These are phyloP conservation scores for Schizaphis graminum DNA, from an alignment of 2,888 invertebrate species.

Conservation along the genomic window DNA sequence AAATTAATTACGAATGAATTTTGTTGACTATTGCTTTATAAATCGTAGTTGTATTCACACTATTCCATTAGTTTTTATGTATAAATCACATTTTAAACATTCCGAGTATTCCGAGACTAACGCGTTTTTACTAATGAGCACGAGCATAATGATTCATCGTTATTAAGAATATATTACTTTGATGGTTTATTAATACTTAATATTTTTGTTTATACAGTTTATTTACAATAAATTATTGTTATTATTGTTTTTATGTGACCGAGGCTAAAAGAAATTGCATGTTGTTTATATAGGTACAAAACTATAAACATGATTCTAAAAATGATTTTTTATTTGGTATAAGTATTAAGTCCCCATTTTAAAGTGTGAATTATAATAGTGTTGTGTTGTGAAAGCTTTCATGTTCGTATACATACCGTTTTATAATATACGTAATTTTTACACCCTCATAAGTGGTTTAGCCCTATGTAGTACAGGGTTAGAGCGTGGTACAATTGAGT, in stretches of 20 bases:
- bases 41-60: background rate
- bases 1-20: background rate
- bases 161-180: background rate
- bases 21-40: background rate
- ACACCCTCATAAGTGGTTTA: background rate
- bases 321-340: background rate
- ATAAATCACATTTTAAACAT: slow-evolving; percentile 7
- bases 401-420: background rate
- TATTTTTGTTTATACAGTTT: background rate
- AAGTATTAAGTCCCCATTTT: background rate
- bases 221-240: background rate
- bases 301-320: background rate
- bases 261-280: background rate
- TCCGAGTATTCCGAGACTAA: background rate
- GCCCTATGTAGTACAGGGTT: background rate
- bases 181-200: background rate
- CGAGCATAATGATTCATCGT: background rate
- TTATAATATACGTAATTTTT: background rate
- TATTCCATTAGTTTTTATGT: background rate
- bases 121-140: background rate
- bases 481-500: background rate
- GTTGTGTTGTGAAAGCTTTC: background rate
- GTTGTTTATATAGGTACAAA: background rate
- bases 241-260: background rate
- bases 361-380: background rate